A percentile compares a stretch with the other conserved stretches of the same genome.
phyloP scores from a whole-genome alignment of 53 echinoderm and acorn worm genomes.

The Mesocentrotus franciscanus region DNA sequence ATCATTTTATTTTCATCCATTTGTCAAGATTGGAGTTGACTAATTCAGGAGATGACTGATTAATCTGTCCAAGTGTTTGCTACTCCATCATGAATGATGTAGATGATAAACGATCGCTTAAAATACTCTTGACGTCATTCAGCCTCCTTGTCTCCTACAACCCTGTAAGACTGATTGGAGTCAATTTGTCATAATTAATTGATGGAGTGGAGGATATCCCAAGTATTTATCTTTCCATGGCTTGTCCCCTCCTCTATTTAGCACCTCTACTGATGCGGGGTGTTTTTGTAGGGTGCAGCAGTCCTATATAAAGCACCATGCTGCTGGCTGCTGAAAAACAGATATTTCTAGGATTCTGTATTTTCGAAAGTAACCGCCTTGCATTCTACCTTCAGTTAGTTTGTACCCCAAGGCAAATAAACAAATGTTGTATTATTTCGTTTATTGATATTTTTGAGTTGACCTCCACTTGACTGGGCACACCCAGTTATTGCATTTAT shows the following conservation, averaged over 20 bases:
- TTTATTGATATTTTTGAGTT: not conserved
- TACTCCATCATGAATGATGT: conserved; percentile 2
- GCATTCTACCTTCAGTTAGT: not conserved
- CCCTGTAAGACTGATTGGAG: not conserved
- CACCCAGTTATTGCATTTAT: conserved; percentile 26
- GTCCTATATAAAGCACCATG: not conserved
- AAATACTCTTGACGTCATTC: conserved; percentile 35
- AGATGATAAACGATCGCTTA: not conserved
- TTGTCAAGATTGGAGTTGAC: conserved; percentile 42
- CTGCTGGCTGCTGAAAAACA: not conserved
- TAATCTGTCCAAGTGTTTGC: conserved; percentile 45
- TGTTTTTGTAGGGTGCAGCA: not conserved
- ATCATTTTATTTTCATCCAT: not conserved
- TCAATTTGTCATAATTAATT: conserved; percentile 39
- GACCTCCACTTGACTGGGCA: conserved; percentile 42
- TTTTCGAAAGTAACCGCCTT: not conserved
- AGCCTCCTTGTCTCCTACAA: not conserved
- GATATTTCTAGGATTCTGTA: not conserved
- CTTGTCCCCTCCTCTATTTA: not conserved
- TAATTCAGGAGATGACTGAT: conserved; percentile 43
- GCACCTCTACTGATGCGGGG: not conserved
- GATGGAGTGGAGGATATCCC: not conserved
- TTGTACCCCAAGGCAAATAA: conserved; percentile 6
- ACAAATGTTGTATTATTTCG: conserved; percentile 34
- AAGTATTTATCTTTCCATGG: not conserved